Base-by-base conservation (phyloP, 2,888 invertebrate species). In the Heliconius hortense region DNA sequence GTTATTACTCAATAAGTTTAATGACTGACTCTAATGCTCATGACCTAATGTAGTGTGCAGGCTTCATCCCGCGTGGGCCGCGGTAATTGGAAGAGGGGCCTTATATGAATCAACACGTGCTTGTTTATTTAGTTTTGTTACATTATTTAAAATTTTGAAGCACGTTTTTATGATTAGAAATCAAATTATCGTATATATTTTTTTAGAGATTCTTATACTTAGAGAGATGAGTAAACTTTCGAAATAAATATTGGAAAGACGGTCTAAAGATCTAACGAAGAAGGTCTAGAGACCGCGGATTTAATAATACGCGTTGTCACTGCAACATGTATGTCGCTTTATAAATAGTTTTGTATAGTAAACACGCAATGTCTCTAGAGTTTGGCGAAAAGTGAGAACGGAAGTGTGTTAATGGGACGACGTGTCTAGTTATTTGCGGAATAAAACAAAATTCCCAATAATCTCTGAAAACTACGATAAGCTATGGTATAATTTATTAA, bases 61-160 rank as follows among this genome's bases (percentile, higher is more conserved):
- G 68, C 68, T 68, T 68, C n/a, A 26, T 4, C 26, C 28, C 53
- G 68, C 48, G 68, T 68, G 68, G 68, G 68, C 26, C 26, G 67
- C 26, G 28, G 53, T 68, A 68, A 53, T 68, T 68, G 68, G 21
- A 2, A n/a, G 28, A 68, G n/a, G 68, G n/a, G 53, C 68, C 35
- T 28, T 53, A 53, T 68, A 53, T 68, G 26, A 11, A 28, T 10
- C 35, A 13, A 24, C 35, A 64, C 35, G 35, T 62, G 62, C 28
- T 8, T 31, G 31, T 53, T 48, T 48, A 48, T 48, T 4, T 48
- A 18, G 48, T 48, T 48, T 48, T 48, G 18, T 48, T 43, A 43
- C 15, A n/a, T 10, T 56, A 56, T 56, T 56, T 56, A 56, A 56
- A 56, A n/a, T 10, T n/a, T 56, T 56, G 2, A 18, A 18, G 48